A percentile compares a stretch with the other conserved stretches of the same genome.
phyloP scores from a whole-genome alignment of 2,888 invertebrate species.

The Drosophila parthenogenetica region DNA sequence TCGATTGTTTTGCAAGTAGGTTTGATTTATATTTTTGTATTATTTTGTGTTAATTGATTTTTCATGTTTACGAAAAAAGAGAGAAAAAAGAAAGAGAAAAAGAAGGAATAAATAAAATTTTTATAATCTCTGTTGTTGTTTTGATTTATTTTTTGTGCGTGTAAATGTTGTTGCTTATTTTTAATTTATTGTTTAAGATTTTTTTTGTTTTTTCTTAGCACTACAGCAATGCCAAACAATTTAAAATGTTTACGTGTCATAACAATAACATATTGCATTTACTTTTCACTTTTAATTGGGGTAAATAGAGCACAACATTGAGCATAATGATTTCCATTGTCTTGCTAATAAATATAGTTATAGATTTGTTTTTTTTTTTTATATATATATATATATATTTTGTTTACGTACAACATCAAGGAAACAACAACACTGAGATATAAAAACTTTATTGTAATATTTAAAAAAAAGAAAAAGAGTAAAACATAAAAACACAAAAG shows the following conservation, averaged over 20 bases:
- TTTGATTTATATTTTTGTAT: conserved; percentile 21
- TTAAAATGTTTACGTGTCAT: conserved; percentile 63
- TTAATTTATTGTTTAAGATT: conserved; percentile 40
- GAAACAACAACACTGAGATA: conserved; percentile 82
- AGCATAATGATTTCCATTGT: conserved; percentile 40
- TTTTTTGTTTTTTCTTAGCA: conserved; percentile 39
- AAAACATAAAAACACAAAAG: conserved; percentile 30
- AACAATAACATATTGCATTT: conserved; percentile 52
- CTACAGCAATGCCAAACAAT: conserved; percentile 64
- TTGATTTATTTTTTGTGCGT: conserved; percentile 42
- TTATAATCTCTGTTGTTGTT: conserved; percentile 75
- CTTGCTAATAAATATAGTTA: conserved; percentile 42
- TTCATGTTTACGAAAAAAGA: conserved; percentile 61
- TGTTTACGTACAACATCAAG: conserved; percentile 79
- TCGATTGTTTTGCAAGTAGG: conserved; percentile 35
- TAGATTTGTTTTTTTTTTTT: conserved; percentile 24
- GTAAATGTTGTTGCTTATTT: conserved; percentile 56
- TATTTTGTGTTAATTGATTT: conserved; percentile 36
- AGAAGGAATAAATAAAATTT: conserved; percentile 76
- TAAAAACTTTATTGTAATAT: conserved; percentile 61
- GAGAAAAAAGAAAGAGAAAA: conserved; percentile 78
- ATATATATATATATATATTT: conserved; percentile 47
- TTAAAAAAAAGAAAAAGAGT: conserved; percentile 25
- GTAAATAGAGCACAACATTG: conserved; percentile 61
- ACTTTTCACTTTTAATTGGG: conserved; percentile 34